A percentile compares a stretch with the other conserved stretches of the same genome.
Conservation (phyloP, 2,888 invertebrate genomes). For the Xylophagus ater region DNA sequence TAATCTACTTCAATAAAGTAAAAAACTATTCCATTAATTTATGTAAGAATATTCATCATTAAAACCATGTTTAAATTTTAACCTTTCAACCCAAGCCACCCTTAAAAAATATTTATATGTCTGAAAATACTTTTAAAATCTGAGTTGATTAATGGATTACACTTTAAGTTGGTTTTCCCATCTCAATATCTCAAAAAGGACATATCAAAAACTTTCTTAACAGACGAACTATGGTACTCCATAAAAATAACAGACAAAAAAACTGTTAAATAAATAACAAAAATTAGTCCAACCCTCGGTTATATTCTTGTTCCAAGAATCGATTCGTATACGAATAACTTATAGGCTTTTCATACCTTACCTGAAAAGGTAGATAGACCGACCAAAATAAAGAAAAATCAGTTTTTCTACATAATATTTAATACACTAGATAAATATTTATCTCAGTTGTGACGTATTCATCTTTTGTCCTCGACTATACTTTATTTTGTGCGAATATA, state of each 20-base stretch:
- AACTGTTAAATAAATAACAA: slow-evolving; percentile 10
- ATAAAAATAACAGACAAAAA: slow-evolving; percentile 6
- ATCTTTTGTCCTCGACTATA: slow-evolving; percentile 17
- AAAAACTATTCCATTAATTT: too few species aligned
- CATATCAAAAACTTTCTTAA: slow-evolving; percentile 4
- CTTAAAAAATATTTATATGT: too few species aligned
- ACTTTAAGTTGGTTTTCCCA: slow-evolving; percentile 7
- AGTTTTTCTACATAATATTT: too few species aligned
- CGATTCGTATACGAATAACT: neutral
- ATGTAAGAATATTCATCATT: too few species aligned
- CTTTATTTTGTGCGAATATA: slow-evolving; percentile 21
- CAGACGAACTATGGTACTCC: too few species aligned
- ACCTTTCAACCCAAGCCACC: too few species aligned
- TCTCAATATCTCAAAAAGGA: too few species aligned
- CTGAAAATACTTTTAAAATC: too few species aligned
- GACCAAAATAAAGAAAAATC: neutral
- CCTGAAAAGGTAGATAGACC: neutral
- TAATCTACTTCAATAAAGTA: too few species aligned
- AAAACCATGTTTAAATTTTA: too few species aligned
- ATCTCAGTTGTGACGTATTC: slow-evolving; percentile 21
- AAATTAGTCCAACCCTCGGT: slow-evolving; percentile 1
- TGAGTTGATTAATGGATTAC: slow-evolving; percentile 7
- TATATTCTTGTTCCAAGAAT: too few species aligned
- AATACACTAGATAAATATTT: slow-evolving; percentile 22
- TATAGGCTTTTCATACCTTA: neutral